A percentile compares a stretch with the other conserved stretches of the same genome.
Evolutionary conservation across 1,140 invertebrate species (phyloP).

Genomic region (Triops longicaudatus): DNA sequence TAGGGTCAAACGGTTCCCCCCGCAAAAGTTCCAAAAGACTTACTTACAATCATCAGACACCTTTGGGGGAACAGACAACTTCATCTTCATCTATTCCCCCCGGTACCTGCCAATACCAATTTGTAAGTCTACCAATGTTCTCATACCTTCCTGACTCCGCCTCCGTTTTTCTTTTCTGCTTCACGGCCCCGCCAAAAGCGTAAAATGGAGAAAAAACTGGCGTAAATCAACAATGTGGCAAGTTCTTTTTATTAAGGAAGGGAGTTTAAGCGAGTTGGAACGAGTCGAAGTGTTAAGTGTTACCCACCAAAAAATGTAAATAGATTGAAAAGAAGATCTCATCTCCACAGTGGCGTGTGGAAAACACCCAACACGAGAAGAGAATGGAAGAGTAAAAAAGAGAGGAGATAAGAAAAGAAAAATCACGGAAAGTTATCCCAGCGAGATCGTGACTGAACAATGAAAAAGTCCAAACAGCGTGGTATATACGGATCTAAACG

Average conservation of each 20-base stretch:
- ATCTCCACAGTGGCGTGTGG: too few species aligned
- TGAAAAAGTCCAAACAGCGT: not conserved
- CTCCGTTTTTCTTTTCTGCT: not conserved
- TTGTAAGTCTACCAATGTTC: conserved; percentile 13
- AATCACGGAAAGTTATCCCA: not conserved
- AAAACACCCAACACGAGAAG: too few species aligned
- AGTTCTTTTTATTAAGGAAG: too few species aligned
- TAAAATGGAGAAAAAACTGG: not conserved
- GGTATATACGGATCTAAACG: not conserved
- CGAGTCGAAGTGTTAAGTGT: too few species aligned
- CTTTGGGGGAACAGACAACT: not conserved
- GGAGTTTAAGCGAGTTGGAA: too few species aligned
- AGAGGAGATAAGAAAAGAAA: not conserved
- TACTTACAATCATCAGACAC: conserved; percentile 3
- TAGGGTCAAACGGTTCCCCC: not conserved
- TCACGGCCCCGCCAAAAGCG: not conserved
- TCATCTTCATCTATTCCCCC: not conserved
- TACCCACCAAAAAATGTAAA: too few species aligned
- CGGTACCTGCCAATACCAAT: not conserved
- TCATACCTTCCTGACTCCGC: not conserved
- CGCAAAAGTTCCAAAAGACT: not conserved
- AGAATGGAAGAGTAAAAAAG: not conserved
- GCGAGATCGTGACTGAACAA: not conserved
- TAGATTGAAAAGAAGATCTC: too few species aligned
- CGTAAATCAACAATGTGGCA: too few species aligned